These are phyloP conservation scores for Nomia melanderi DNA, from an alignment of 1,140 invertebrate species.

Conservation along the genomic window DNA sequence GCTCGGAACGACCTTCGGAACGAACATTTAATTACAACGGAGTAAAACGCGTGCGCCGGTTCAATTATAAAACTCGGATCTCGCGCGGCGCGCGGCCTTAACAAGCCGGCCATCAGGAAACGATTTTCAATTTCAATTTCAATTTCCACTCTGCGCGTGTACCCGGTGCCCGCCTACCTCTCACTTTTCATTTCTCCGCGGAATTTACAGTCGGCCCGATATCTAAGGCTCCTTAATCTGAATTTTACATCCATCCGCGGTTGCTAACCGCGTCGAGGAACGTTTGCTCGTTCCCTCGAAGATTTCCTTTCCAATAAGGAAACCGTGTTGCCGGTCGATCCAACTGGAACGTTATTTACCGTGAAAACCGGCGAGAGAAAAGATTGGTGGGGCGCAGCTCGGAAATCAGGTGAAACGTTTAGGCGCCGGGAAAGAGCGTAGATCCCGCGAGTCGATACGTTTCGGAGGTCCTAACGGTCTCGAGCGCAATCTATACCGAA, in stretches of 20 bases:
- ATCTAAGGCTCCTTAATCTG: neutral
- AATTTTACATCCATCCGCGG: neutral
- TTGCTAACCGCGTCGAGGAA: neutral
- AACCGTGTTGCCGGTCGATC: constrained; percentile 10
- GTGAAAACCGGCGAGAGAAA: neutral
- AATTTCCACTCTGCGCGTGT: too few species aligned
- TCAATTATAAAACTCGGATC: too few species aligned
- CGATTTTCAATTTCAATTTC: too few species aligned
- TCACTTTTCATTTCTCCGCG: neutral
- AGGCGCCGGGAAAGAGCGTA: neutral
- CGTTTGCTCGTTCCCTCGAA: neutral
- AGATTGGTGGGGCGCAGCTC: too few species aligned
- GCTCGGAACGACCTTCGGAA: too few species aligned
- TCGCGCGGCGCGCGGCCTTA: too few species aligned
- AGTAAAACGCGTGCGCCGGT: too few species aligned
- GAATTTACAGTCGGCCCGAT: neutral
- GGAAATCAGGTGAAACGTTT: constrained; percentile 1
- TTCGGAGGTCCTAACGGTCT: neutral
- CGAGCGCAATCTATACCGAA: neutral
- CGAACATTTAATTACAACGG: too few species aligned
- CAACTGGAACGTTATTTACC: neutral
- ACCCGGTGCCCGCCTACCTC: too few species aligned
- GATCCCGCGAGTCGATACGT: neutral
- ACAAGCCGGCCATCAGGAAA: too few species aligned
- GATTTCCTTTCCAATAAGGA: constrained; percentile 12